Conservation (phyloP, 2,888 invertebrate genomes). For the Ctena decussata region DNA sequence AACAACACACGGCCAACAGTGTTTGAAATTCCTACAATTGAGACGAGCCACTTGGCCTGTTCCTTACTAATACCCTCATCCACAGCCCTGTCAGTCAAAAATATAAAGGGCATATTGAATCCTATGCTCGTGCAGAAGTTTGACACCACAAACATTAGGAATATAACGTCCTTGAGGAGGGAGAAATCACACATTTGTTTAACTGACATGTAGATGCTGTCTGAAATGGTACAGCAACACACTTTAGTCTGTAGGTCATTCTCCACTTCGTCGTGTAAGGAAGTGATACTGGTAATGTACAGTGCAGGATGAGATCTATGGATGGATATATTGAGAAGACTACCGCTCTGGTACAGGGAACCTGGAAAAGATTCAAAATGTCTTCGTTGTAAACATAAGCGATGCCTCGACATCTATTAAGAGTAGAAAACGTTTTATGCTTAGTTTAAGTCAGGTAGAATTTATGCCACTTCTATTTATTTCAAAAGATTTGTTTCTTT, state of each 20-base stretch:
- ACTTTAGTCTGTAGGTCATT: conserved; percentile 80
- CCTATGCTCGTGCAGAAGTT: conserved; percentile 97
- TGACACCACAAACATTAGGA: conserved; percentile 94
- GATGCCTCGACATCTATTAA: no score
- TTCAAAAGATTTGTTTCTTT: no score
- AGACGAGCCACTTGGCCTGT: conserved; percentile 91
- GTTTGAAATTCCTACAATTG: conserved; percentile 96
- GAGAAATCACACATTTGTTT: conserved; percentile 93
- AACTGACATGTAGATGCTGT: conserved; percentile 75
- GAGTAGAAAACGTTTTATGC: no score
- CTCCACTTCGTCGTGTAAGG: conserved; percentile 75
- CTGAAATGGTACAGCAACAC: conserved; percentile 67
- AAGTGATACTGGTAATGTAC: conserved; percentile 84
- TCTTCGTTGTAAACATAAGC: no score
- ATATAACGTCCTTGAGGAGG: conserved; percentile 94
- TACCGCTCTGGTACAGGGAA: conserved; percentile 96
- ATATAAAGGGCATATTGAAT: conserved; percentile 98
- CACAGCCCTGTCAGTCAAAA: conserved; percentile 91
- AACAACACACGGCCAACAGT: conserved; percentile 94
- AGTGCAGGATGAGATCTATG: conserved; percentile 85
- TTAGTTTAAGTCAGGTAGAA: no score
- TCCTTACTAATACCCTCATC: conserved; percentile 82
- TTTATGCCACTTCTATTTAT: no score
- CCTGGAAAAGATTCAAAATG: conserved; percentile 86
- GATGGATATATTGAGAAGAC: conserved; percentile 89